phyloP scores from a whole-genome alignment of 2,888 invertebrate species.

The Drosophila paracracens region DNA sequence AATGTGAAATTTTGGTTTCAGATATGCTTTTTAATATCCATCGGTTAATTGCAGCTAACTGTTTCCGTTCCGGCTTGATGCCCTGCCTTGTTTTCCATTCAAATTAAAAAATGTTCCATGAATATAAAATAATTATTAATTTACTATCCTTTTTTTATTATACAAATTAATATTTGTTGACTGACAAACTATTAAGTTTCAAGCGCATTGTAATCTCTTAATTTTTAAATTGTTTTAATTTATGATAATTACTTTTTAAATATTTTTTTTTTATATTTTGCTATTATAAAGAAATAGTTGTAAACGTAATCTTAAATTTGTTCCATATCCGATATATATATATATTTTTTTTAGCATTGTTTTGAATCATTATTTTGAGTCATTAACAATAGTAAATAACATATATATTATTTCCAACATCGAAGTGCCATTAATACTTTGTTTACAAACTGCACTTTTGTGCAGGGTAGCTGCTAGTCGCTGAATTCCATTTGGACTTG shows the following conservation, averaged over 20 bases:
- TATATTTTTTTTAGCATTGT: neutral
- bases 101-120: neutral
- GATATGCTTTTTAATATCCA: neutral
- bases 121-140: too few relatives aligned
- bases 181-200: too few relatives aligned
- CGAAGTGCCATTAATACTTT: neutral
- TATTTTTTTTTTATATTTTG: neutral
- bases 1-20: neutral
- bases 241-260: neutral
- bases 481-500: neutral
- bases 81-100: neutral
- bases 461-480: constrained; percentile 5
- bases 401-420: neutral
- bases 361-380: neutral
- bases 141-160: too few relatives aligned
- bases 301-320: too few relatives aligned
- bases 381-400: neutral
- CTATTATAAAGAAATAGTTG: neutral
- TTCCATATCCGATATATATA: too few relatives aligned
- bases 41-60: neutral
- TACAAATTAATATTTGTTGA: too few relatives aligned
- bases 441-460: neutral
- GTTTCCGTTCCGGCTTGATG: neutral
- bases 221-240: neutral
- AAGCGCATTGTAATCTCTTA: neutral